These are phyloP conservation scores for Stercorarius parasiticus DNA, from an alignment of 2,113 vertebrate species.

Conservation along the genomic window DNA sequence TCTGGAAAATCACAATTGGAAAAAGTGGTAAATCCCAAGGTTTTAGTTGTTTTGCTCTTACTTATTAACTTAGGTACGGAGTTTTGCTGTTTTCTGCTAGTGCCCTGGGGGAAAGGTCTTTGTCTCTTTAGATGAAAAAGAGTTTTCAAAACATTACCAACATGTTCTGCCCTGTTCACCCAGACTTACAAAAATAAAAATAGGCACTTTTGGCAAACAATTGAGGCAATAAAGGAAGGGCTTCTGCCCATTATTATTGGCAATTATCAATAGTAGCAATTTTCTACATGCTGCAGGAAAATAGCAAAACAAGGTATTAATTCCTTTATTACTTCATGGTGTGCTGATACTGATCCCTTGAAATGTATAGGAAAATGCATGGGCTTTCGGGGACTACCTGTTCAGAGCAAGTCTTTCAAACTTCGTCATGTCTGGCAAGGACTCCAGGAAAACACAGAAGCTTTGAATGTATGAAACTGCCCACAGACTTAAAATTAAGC, in stretches of 20 bases:
- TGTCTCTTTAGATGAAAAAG: not conserved
- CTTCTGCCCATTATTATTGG: not conserved
- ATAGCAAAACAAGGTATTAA: not conserved
- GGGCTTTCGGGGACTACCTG: not conserved
- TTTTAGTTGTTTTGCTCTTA: constrained; percentile 40
- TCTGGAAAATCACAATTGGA: constrained; percentile 4
- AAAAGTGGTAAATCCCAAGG: constrained; percentile 36
- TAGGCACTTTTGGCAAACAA: not conserved
- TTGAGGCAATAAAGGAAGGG: not conserved
- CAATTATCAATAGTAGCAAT: not conserved
- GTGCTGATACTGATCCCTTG: not conserved
- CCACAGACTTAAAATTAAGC: not conserved
- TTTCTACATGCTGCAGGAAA: not conserved
- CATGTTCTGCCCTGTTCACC: not conserved
- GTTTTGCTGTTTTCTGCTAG: not conserved
- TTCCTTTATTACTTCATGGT: not conserved
- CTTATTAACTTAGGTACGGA: constrained; percentile 2
- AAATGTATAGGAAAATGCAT: not conserved
- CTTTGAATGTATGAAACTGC: not conserved
- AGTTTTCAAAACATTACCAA: not conserved
- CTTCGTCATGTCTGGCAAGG: not conserved
- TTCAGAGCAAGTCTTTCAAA: not conserved
- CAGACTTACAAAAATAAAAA: not conserved
- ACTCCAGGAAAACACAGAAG: not conserved
- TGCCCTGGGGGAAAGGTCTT: not conserved